phyloP scores from a whole-genome alignment of 2,113 vertebrate species.

The Tapirus terrestris region DNA sequence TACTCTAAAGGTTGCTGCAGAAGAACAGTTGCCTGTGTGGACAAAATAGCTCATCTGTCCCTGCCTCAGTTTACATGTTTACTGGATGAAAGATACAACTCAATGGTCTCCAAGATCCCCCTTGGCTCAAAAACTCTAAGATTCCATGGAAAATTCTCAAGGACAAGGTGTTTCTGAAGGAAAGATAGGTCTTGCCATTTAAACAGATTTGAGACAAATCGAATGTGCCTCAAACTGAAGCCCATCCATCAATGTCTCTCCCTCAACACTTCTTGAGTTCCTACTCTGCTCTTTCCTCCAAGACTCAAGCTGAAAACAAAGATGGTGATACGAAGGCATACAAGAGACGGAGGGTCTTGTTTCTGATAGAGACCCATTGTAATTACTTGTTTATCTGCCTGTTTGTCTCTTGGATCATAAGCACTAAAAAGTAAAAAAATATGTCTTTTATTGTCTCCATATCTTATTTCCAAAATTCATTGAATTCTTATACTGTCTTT shows the following conservation, averaged over 20 bases:
- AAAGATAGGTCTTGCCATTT: neutral
- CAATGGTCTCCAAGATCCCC: neutral
- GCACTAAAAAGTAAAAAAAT: neutral
- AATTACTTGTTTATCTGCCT: neutral
- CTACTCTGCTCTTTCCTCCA: neutral
- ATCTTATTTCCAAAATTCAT: neutral
- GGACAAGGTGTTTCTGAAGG: neutral
- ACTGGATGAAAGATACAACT: neutral
- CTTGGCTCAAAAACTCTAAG: neutral
- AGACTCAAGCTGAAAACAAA: neutral
- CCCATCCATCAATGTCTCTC: neutral
- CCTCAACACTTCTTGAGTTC: fast-evolving
- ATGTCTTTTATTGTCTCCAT: neutral
- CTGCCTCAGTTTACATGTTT: neutral
- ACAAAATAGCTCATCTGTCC: neutral
- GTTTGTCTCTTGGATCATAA: neutral
- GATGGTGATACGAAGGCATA: neutral
- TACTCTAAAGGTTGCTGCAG: neutral
- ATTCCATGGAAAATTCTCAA: neutral
- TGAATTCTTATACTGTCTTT: neutral
- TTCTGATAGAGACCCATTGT: neutral
- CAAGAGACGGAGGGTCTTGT: neutral
- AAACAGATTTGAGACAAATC: neutral
- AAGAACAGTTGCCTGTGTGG: neutral
- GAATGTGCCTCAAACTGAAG: neutral